Conservation (phyloP, 2,888 invertebrate genomes). For the Sphinx pinastri region DNA sequence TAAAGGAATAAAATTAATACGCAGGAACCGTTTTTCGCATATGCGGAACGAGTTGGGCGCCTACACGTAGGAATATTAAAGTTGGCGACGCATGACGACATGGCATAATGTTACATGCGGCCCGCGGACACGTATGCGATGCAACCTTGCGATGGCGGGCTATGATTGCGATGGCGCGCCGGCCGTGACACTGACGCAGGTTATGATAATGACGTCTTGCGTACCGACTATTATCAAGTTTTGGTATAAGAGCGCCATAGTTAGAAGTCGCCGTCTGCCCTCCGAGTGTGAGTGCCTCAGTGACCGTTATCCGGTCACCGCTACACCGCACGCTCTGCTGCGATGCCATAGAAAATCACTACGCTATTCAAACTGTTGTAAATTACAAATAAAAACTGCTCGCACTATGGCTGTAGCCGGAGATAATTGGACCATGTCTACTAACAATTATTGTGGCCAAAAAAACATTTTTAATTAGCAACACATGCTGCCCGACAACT, state of each 20-base stretch:
- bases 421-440: constrained; percentile 32
- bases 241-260: constrained; percentile 54
- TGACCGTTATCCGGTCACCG: constrained; percentile 80
- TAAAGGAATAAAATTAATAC: background rate
- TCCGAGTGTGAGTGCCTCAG: constrained; percentile 64
- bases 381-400: constrained; percentile 55
- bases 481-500: background rate
- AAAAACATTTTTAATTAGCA: constrained; percentile 15
- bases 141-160: constrained; percentile 75
- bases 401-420: constrained; percentile 10
- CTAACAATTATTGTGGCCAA: constrained; percentile 24
- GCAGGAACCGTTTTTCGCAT: background rate
- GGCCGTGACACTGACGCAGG: constrained; percentile 79
- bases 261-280: constrained; percentile 57
- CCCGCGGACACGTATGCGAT: constrained; percentile 67
- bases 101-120: constrained; percentile 67
- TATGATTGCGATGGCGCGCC: constrained; percentile 65
- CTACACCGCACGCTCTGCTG: constrained; percentile 57
- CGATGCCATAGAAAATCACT: constrained; percentile 52
- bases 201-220: constrained; percentile 69
- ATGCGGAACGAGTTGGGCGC: constrained; percentile 3
- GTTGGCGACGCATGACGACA: constrained; percentile 49
- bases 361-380: constrained; percentile 60
- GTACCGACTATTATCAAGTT: constrained; percentile 44
- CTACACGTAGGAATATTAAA: constrained; percentile 43